These are phyloP conservation scores for Hippasteria phrygiana DNA, from an alignment of 53 echinoderm and acorn worm species.

Conservation along the genomic window DNA sequence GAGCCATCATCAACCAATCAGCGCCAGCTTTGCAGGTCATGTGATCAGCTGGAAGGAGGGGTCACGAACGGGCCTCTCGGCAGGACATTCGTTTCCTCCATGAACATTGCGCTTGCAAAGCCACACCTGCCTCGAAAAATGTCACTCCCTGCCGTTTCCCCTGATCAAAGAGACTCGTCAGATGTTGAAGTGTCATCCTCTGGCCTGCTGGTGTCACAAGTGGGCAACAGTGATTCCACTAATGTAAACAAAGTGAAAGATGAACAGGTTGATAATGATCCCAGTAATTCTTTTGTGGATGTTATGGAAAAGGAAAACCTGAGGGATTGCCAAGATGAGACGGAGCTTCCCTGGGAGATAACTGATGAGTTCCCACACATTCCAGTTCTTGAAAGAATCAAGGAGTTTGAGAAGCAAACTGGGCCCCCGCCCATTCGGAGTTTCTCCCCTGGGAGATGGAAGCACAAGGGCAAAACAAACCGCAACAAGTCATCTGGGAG, in stretches of 20 bases:
- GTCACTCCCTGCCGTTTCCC: conserved; percentile 13
- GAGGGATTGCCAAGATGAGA: not conserved
- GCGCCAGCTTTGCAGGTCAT: conserved; percentile 34
- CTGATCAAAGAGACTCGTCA: not conserved
- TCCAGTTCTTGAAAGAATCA: conserved; percentile 51
- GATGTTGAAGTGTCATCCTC: not conserved
- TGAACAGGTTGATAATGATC: not conserved
- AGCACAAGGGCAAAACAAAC: conserved; percentile 34
- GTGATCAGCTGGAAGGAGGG: conserved; percentile 20
- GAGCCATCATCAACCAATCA: not conserved
- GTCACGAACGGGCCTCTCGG: not conserved
- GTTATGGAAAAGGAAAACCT: not conserved
- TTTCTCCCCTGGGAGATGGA: conserved; percentile 28
- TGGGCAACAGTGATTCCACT: not conserved
- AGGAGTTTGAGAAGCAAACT: conserved; percentile 56
- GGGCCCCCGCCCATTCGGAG: conserved; percentile 3
- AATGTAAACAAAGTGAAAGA: not conserved
- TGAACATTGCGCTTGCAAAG: conserved; percentile 38
- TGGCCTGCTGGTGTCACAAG: not conserved
- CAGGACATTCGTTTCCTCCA: conserved; percentile 37
- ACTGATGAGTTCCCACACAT: conserved; percentile 46
- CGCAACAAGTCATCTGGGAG: conserved; percentile 16
- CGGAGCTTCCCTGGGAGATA: conserved; percentile 46
- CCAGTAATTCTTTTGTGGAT: not conserved
- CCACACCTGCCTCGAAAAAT: conserved; percentile 7